Conservation (phyloP, 2,113 vertebrate genomes). For the Bagarius yarrelli region DNA sequence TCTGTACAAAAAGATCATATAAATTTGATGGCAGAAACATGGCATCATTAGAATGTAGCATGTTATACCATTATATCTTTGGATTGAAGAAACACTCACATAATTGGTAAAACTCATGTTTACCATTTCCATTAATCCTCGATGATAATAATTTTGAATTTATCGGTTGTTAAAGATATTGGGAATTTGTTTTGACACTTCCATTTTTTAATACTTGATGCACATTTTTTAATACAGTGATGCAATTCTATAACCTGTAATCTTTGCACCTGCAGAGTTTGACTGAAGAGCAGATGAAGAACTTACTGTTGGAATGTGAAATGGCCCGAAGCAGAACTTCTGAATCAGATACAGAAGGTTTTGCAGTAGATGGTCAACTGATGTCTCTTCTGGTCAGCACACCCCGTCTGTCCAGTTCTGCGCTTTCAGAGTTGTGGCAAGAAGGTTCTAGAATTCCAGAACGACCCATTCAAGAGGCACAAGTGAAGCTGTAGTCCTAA, state of each 20-base stretch:
- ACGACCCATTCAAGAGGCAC: background rate
- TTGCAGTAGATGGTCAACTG: background rate
- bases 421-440: constrained; percentile 43
- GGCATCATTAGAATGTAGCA: too few relatives aligned
- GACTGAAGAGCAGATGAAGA: constrained; percentile 62
- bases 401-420: constrained; percentile 35
- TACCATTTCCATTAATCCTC: background rate
- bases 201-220: background rate
- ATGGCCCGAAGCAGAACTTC: constrained; percentile 50
- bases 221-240: background rate
- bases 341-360: constrained; percentile 22
- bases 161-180: background rate
- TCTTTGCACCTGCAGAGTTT: constrained; percentile 58
- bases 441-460: constrained; percentile 29
- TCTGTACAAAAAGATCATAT: background rate
- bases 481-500: background rate
- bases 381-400: constrained; percentile 19
- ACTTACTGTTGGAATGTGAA: constrained; percentile 67
- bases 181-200: background rate
- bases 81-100: too few relatives aligned
- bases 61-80: too few relatives aligned
- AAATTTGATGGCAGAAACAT: too few relatives aligned
- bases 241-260: constrained; percentile 8
- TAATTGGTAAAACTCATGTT: background rate
- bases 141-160: background rate